Percentiles rank a stretch among this genome's conserved stretches.
phyloP scores from a whole-genome alignment of 1,140 invertebrate species.

The Orchesella cincta region DNA sequence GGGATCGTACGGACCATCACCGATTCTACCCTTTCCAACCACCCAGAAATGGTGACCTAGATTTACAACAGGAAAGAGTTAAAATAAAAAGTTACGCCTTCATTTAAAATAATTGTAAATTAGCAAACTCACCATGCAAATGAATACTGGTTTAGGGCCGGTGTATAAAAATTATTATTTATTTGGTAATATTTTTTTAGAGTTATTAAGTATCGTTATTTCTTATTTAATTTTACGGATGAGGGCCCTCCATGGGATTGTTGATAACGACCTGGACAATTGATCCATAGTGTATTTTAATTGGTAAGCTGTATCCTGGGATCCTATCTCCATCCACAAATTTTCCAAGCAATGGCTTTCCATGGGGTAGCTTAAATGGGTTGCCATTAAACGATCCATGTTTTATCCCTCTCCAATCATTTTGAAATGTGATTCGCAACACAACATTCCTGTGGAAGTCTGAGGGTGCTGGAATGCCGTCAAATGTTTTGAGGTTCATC shows the following conservation, averaged over 20 bases:
- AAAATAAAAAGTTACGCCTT: too few species aligned
- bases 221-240: too few species aligned
- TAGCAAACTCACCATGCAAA: too few species aligned
- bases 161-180: too few species aligned
- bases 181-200: too few species aligned
- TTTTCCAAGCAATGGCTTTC: background rate
- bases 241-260: background rate
- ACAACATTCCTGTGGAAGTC: background rate
- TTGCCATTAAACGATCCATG: background rate
- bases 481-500: background rate
- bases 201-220: too few species aligned
- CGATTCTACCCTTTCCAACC: slow-evolving; percentile 19
- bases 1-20: slow-evolving; percentile 1
- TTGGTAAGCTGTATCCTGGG: background rate
- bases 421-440: background rate
- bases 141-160: too few species aligned
- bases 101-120: too few species aligned
- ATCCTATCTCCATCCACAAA: background rate
- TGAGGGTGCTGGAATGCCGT: background rate
- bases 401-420: background rate
- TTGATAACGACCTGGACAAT: background rate
- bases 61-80: too few species aligned
- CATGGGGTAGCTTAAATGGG: background rate
- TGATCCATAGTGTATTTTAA: background rate
- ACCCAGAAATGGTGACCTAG: slow-evolving; percentile 44